phyloP scores from a whole-genome alignment of 2,888 invertebrate species.

The Allophyes oxyacanthae region DNA sequence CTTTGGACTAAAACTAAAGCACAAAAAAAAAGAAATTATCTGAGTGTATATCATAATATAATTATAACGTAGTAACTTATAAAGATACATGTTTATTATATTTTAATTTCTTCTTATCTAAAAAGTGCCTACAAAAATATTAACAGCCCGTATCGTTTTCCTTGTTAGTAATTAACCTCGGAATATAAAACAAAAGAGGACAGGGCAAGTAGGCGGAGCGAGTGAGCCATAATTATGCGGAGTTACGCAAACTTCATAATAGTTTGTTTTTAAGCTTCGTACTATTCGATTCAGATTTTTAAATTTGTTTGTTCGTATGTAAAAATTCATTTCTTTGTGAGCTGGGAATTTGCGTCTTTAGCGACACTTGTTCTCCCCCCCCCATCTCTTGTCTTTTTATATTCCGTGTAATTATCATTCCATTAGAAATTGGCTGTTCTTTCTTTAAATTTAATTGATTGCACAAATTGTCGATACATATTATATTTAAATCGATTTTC shows the following conservation, averaged over 20 bases:
- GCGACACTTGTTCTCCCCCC: no score
- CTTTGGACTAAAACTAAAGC: constrained; percentile 39
- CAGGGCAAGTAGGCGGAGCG: no score
- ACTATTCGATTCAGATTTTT: no score
- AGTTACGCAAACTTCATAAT: no score
- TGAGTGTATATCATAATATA: constrained; percentile 18
- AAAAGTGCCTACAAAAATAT: constrained; percentile 33
- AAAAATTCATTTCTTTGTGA: no score
- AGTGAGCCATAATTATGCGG: no score
- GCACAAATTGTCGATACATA: constrained; percentile 22
- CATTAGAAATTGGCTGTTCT: not conserved
- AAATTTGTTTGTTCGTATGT: no score
- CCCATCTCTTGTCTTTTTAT: no score
- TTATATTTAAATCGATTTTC: not conserved
- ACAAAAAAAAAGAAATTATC: constrained; percentile 44
- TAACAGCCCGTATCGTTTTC: not conserved
- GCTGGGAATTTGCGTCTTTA: no score
- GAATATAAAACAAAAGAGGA: no score
- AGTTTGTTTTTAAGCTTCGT: no score
- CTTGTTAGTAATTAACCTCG: not conserved
- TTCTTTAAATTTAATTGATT: not conserved
- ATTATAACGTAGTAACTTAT: constrained; percentile 17
- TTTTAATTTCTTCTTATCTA: not conserved
- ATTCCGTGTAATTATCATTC: no score
- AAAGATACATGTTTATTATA: constrained; percentile 11